phyloP scores from a whole-genome alignment of 2,888 invertebrate species.

The Phortica okadai region DNA sequence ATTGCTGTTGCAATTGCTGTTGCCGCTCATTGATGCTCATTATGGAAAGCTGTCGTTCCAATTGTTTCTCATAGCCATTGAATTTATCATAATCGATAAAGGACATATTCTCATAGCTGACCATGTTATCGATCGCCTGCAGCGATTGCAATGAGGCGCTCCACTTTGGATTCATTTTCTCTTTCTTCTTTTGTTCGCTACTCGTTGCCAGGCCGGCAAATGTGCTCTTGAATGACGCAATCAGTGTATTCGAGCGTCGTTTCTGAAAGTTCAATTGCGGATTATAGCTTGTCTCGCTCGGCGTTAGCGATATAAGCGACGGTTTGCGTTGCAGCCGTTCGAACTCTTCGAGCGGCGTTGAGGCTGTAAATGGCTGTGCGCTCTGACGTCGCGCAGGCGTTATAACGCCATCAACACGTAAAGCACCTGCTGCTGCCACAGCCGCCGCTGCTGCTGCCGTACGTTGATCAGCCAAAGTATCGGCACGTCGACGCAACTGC shows the following conservation, averaged over 20 bases:
- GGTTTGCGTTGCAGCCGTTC: constrained; percentile 51
- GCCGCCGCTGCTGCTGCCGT: constrained; percentile 6
- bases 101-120: constrained; percentile 79
- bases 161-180: constrained; percentile 77
- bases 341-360: constrained; percentile 61
- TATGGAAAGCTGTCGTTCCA: constrained; percentile 71
- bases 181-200: constrained; percentile 67
- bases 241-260: constrained; percentile 70
- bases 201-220: constrained; percentile 53
- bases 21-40: constrained; percentile 65
- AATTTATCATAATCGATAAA: constrained; percentile 79
- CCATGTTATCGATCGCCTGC: constrained; percentile 79
- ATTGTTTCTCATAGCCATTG: constrained; percentile 76
- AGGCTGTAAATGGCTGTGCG: constrained; percentile 55
- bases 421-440: constrained; percentile 51
- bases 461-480: constrained; percentile 45
- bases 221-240: constrained; percentile 71
- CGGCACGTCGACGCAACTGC: constrained; percentile 51
- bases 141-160: constrained; percentile 78
- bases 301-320: constrained; percentile 56
- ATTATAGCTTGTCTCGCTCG: constrained; percentile 54
- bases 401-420: constrained; percentile 39
- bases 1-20: constrained; percentile 18
- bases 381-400: constrained; percentile 59
- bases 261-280: constrained; percentile 72